Evolutionary conservation across 2,888 invertebrate species (phyloP).

Genomic region (Nemurella pictetii): DNA sequence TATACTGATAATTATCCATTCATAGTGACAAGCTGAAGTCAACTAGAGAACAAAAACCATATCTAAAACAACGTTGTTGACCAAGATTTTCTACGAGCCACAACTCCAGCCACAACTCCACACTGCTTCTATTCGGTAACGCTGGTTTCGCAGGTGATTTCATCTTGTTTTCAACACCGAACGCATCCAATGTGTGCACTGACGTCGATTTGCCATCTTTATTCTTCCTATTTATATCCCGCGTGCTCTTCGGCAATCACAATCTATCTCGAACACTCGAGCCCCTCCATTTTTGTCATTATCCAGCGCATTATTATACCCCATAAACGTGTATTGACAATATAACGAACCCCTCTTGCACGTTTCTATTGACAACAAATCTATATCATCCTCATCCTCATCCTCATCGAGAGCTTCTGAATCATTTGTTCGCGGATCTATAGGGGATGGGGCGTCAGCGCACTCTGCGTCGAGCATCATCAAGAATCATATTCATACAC

Average conservation of each 20-base stretch:
- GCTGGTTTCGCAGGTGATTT: not conserved
- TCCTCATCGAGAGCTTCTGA: slow-evolving; percentile 5
- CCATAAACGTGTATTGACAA: slow-evolving; percentile 9
- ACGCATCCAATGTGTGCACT: not conserved
- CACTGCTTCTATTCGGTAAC: too few species aligned
- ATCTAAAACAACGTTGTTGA: not conserved
- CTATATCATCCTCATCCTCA: not conserved
- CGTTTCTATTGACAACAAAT: not conserved
- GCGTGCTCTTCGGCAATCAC: not conserved
- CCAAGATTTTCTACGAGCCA: not conserved
- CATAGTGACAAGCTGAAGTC: not conserved
- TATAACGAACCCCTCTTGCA: slow-evolving; percentile 4
- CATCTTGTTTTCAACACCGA: not conserved
- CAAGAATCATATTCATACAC: not conserved
- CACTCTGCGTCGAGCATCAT: not conserved
- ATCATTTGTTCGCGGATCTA: slow-evolving; percentile 11
- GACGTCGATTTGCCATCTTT: not conserved
- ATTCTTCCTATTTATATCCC: not conserved
- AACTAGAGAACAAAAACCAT: not conserved
- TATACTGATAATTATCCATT: not conserved
- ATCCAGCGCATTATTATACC: not conserved
- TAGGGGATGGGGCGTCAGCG: not conserved
- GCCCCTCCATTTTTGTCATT: not conserved
- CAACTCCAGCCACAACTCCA: not conserved
- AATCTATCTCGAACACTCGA: not conserved